phyloP scores from a whole-genome alignment of 2,797 vertebrate genomes.

The Phataginus tricuspis region DNA sequence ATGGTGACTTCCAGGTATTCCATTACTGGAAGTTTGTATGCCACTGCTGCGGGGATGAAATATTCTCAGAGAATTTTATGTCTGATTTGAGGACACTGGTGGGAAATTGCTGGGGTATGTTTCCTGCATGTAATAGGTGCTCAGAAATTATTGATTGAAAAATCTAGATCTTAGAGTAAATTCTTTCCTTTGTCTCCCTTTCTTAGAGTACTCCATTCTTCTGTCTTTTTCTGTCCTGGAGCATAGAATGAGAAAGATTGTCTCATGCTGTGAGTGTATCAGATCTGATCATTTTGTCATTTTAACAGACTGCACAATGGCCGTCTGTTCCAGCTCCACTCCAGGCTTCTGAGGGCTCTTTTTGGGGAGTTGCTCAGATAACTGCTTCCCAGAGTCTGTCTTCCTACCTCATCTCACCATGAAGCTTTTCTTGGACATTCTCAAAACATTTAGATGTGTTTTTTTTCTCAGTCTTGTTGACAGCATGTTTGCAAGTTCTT shows the following conservation, averaged over 20 bases:
- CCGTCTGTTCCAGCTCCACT: not conserved
- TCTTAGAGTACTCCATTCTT: not conserved
- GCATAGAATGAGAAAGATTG: not conserved
- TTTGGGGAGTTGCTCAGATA: not conserved
- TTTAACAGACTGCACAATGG: not conserved
- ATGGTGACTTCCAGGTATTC: not conserved
- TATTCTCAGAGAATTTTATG: not conserved
- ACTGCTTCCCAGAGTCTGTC: not conserved
- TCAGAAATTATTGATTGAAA: conserved; percentile 24
- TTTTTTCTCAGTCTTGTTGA: not conserved
- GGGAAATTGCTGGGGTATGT: conserved; percentile 13
- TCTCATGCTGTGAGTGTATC: not conserved
- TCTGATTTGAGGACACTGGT: conserved; percentile 28
- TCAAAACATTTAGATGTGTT: conserved; percentile 9
- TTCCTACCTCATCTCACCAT: not conserved
- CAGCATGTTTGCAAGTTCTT: not conserved
- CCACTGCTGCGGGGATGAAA: not conserved
- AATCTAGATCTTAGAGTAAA: not conserved
- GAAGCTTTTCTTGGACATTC: conserved; percentile 16
- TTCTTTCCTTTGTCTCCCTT: not conserved
- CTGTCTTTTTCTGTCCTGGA: not conserved
- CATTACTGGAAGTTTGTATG: not conserved
- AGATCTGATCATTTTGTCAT: conserved; percentile 12
- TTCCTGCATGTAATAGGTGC: not conserved
- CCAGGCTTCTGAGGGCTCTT: not conserved